These are phyloP conservation scores for Macaca fascicularis DNA, from an alignment of 2,113 vertebrate species.

Conservation along the genomic window T2T-MFA8v1.1 NC_088385.1:46964001-46964500, in stretches of 20 bases:
- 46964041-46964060: conserved; percentile 19
- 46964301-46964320: background rate
- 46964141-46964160: background rate
- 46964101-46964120: background rate
- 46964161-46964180: background rate
- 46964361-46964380: background rate
- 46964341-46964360: background rate
- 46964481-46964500: background rate
- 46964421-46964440: background rate
- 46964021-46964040: background rate
- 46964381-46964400: background rate
- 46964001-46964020: conserved; percentile 48
- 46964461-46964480: background rate
- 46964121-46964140: background rate
- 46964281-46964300: background rate
- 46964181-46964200: background rate
- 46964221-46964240: background rate
- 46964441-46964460: background rate
- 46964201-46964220: background rate
- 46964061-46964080: background rate
- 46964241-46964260: background rate
- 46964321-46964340: background rate
- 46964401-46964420: background rate
- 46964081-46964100: background rate
- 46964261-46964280: background rate